Evolutionary conservation across 1,140 invertebrate genomes (phyloP).

Genomic region (Eumeta japonica): DNA sequence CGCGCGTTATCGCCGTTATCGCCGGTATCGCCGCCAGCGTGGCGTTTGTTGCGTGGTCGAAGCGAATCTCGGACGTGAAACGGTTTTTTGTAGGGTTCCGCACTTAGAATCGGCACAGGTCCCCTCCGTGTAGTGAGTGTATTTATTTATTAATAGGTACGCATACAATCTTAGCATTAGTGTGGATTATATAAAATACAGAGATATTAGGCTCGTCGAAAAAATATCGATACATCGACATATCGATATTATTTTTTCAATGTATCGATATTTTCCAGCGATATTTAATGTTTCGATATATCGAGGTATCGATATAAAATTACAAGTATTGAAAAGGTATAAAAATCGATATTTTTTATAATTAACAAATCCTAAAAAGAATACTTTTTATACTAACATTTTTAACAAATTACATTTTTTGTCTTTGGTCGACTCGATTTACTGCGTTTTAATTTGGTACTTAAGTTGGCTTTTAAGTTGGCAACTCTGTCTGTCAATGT

Average conservation of each 20-base stretch:
- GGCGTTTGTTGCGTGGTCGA: too few relatives aligned
- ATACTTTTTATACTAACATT: slow-evolving; percentile 9
- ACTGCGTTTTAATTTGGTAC: slow-evolving; percentile 9
- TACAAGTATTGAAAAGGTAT: slow-evolving; percentile 7
- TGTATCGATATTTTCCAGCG: slow-evolving; percentile 7
- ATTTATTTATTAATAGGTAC: too few relatives aligned
- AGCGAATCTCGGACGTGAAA: too few relatives aligned
- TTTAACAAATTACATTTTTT: slow-evolving; percentile 11
- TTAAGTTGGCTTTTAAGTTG: slow-evolving; percentile 7
- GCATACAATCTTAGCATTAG: too few relatives aligned
- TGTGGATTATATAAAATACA: too few relatives aligned
- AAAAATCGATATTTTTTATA: slow-evolving; percentile 9
- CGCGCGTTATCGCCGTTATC: too few relatives aligned
- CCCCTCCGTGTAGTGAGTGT: too few relatives aligned
- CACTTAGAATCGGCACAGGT: too few relatives aligned
- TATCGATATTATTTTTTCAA: neutral
- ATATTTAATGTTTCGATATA: slow-evolving; percentile 6
- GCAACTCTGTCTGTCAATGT: slow-evolving; percentile 8
- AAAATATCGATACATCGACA: slow-evolving; percentile 1
- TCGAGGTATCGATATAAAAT: slow-evolving; percentile 10
- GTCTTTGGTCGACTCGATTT: slow-evolving; percentile 9
- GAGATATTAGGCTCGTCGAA: neutral
- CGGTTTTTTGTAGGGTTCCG: too few relatives aligned
- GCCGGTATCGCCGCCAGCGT: too few relatives aligned
- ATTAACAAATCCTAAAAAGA: too few relatives aligned